Evolutionary conservation across 2,888 invertebrate species (phyloP), one percentile per base, ranked within the genome.

Genomic region (Rugalucina vietnamica): DNA sequence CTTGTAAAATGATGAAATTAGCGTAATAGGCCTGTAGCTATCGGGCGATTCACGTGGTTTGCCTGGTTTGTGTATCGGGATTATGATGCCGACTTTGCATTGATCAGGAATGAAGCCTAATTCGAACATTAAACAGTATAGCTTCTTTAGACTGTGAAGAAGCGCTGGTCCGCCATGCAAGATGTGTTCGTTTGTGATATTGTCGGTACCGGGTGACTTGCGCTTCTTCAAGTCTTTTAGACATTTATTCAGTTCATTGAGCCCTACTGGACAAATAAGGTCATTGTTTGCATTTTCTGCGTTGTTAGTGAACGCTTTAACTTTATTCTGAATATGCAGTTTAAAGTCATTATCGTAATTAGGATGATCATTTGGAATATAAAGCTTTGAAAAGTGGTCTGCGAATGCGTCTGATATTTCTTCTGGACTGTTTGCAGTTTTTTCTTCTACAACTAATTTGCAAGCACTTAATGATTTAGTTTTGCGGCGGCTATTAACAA

Each of bases 121-220:
- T 18, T 60, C 60, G 29, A 60, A 27, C 60, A 60, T 60, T 18
- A 27, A 10, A 27, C 60, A 60, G 29, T 27, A 60, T 29, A 60
- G 29, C 10, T 60, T 60, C 29, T 60, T 24, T 5, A 60, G 34
- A 34, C 34, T 10, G 1, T 34, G 65, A 10, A 65, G 34, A 8
- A 65, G 65, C 12, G 34, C 34, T 18, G 34, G 18, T 24, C 69
- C 65, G 12, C 74, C 29, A 21, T 80, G 80, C n/a, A 29, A 27
- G 21, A 80, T 65, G 36, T 75, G 74, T 21, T 80, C 80, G 37
- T 75, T 75, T 0, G 80, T 80, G 21, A 80, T 69, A 18, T 49
- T 50, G 32, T 74, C 71, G 34, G 78, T 54, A 14, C 71, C 78
- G 21, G 49, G 78, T 8, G 71, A 78, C 32, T 71, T 75, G 37